These are phyloP conservation scores for Sphecodes monilicornis DNA, from an alignment of 2,888 invertebrate genomes.

Conservation along the genomic window DNA sequence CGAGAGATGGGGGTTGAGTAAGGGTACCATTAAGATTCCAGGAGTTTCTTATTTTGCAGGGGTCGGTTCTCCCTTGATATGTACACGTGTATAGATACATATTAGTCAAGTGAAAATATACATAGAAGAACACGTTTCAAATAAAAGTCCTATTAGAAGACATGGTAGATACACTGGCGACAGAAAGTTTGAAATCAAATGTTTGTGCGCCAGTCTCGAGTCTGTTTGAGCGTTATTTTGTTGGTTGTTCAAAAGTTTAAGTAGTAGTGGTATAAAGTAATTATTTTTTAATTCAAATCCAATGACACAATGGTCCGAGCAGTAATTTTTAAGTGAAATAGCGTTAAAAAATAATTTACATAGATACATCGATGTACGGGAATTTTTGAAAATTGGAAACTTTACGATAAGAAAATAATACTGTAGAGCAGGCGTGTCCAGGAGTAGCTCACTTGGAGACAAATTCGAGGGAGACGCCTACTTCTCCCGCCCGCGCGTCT, in stretches of 20 bases:
- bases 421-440: too few species aligned
- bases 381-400: background rate
- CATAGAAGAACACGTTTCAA: slow-evolving; percentile 37
- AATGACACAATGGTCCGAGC: too few species aligned
- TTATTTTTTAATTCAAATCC: too few species aligned
- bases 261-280: background rate
- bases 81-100: slow-evolving; percentile 46
- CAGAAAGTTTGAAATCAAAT: slow-evolving; percentile 16
- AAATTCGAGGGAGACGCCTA: too few species aligned
- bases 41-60: slow-evolving; percentile 45
- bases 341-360: too few species aligned
- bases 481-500: too few species aligned
- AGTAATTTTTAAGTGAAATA: too few species aligned
- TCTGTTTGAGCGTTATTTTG: background rate
- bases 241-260: too few species aligned
- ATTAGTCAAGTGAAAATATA: slow-evolving; percentile 61
- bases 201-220: background rate
- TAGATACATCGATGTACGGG: background rate
- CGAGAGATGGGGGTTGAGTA: background rate
- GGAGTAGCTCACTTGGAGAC: too few species aligned
- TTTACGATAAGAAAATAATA: background rate
- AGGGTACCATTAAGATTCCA: background rate
- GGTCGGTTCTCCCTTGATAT: slow-evolving; percentile 22
- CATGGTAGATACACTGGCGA: slow-evolving; percentile 40
- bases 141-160: slow-evolving; percentile 55